Conservation (phyloP, 2,113 vertebrate species). For the Scartelaos histophorus region DNA sequence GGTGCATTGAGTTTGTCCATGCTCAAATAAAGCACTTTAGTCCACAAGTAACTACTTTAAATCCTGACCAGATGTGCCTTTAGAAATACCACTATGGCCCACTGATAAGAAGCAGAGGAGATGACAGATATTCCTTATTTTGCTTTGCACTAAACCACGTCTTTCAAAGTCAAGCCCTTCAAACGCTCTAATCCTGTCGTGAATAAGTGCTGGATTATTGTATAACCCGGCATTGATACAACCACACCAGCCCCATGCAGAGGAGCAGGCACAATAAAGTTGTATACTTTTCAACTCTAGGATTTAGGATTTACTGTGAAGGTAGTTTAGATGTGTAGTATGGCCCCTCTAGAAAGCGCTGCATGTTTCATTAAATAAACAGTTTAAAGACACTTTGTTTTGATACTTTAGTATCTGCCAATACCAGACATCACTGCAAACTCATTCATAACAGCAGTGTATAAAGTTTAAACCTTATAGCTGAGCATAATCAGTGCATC, state of each 20-base stretch:
- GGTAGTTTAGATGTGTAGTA: neutral
- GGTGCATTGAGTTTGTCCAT: constrained; percentile 30
- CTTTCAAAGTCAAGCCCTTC: constrained; percentile 64
- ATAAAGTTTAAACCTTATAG: neutral
- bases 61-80: constrained; percentile 69
- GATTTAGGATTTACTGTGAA: constrained; percentile 6
- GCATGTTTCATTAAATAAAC: neutral
- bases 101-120: constrained; percentile 50
- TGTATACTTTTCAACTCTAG: constrained; percentile 5
- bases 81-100: constrained; percentile 56
- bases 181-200: constrained; percentile 70
- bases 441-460: no score
- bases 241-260: constrained; percentile 34
- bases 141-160: constrained; percentile 50
- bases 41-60: constrained; percentile 61
- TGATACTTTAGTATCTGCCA: neutral
- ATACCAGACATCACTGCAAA: neutral
- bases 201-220: constrained; percentile 71
- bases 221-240: constrained; percentile 54
- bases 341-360: neutral
- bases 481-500: no score
- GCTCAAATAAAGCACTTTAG: constrained; percentile 49
- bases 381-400: neutral
- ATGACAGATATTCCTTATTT: constrained; percentile 68
- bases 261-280: constrained; percentile 19